These are phyloP conservation scores for Andricus quercusramuli DNA, from an alignment of 2,888 invertebrate genomes.

Conservation along the genomic window DNA sequence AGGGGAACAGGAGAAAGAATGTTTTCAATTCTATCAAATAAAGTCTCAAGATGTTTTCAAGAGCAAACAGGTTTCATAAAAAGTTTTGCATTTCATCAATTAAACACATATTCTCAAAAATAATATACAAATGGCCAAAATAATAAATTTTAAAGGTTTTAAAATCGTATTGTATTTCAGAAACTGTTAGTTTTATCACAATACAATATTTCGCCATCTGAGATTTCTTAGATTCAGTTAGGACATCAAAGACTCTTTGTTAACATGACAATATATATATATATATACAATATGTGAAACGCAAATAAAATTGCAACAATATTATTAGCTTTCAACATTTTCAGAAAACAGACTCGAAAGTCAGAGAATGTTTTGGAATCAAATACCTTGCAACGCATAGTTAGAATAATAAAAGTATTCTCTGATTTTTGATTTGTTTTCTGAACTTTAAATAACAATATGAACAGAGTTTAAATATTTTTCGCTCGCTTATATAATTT, in stretches of 20 bases:
- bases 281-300: slow-evolving; percentile 29
- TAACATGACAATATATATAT: slow-evolving; percentile 4
- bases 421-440: slow-evolving; percentile 6
- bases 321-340: slow-evolving; percentile 33
- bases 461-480: neutral
- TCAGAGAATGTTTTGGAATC: neutral
- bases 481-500: neutral
- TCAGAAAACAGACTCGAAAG: neutral
- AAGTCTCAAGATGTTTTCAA: too few relatives aligned
- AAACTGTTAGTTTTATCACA: too few relatives aligned
- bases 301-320: slow-evolving; percentile 26
- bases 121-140: too few relatives aligned
- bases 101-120: too few relatives aligned
- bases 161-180: too few relatives aligned
- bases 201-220: too few relatives aligned
- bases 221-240: neutral
- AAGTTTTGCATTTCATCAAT: too few relatives aligned
- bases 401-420: slow-evolving; percentile 8
- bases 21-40: neutral
- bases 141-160: too few relatives aligned
- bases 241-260: neutral
- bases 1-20: neutral
- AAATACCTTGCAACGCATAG: neutral
- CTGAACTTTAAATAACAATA: slow-evolving; percentile 23
- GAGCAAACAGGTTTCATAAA: too few relatives aligned